These are phyloP conservation scores for Phrynocephalus forsythii DNA, from an alignment of 2,797 vertebrate genomes.

Conservation along the genomic window DNA sequence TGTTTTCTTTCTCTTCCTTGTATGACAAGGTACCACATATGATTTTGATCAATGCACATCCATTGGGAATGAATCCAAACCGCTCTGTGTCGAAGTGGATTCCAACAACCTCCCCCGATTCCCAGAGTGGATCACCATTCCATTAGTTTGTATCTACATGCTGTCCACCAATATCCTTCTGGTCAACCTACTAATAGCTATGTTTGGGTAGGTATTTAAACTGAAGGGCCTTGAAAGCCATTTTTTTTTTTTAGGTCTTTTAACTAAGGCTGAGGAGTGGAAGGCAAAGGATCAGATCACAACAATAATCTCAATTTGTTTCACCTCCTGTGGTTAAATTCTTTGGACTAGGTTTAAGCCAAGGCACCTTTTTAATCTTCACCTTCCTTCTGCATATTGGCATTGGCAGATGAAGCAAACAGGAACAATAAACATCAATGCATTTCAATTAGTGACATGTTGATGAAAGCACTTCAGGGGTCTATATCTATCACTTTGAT, in stretches of 20 bases:
- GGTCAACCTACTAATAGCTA: conserved; percentile 83
- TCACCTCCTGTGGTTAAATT: not conserved
- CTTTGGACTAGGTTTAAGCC: not conserved
- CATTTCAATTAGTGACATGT: not conserved
- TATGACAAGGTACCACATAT: conserved; percentile 78
- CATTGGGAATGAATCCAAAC: conserved; percentile 83
- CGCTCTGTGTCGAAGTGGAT: conserved; percentile 82
- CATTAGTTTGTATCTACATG: conserved; percentile 84
- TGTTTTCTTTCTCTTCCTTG: not conserved
- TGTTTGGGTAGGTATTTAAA: conserved; percentile 78
- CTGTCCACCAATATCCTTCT: conserved; percentile 84
- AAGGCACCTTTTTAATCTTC: not conserved
- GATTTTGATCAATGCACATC: conserved; percentile 81
- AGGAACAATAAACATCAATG: not conserved
- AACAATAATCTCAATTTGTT: not conserved
- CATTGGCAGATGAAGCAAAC: not conserved
- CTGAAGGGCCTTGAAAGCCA: no score
- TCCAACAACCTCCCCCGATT: conserved; percentile 79
- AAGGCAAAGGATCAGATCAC: not conserved
- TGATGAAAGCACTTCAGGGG: not conserved
- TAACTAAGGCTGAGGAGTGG: not conserved
- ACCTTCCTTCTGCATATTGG: not conserved
- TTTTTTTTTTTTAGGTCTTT: not conserved
- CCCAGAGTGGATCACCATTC: conserved; percentile 85
- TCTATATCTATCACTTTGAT: not conserved